phyloP scores from a whole-genome alignment of 2,797 vertebrate species.

The Microhierax caerulescens region DNA sequence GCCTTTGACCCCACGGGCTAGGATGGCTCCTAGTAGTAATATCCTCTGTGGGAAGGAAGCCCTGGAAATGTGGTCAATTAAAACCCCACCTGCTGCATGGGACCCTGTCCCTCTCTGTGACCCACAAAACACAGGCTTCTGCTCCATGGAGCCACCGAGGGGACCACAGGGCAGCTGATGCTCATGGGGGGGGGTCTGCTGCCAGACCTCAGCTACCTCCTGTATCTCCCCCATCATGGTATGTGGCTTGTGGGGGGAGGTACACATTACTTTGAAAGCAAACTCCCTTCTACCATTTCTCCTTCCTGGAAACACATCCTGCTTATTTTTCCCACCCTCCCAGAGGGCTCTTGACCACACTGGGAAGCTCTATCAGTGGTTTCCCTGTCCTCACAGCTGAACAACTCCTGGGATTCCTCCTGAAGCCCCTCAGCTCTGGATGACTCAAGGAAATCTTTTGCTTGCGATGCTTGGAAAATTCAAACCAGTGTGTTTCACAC shows the following conservation, averaged over 20 bases:
- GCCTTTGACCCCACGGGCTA: background rate
- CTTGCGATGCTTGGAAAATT: background rate
- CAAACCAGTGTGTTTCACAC: background rate
- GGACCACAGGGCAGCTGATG: accelerated
- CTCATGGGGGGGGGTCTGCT: background rate
- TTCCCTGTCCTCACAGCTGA: background rate
- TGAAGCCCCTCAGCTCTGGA: background rate
- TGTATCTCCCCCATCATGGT: background rate
- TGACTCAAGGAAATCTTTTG: background rate
- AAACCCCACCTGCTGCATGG: background rate
- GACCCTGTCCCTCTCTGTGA: background rate
- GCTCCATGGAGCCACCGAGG: background rate
- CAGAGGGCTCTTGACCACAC: background rate
- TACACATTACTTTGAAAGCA: background rate
- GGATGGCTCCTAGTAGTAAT: background rate
- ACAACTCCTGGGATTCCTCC: background rate
- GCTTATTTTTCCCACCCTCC: background rate
- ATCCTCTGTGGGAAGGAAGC: background rate
- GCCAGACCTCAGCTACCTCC: background rate
- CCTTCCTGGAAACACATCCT: background rate
- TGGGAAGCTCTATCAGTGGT: background rate
- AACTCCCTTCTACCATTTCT: background rate
- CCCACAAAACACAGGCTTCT: background rate
- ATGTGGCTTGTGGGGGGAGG: background rate
- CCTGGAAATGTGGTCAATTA: background rate